Conservation (phyloP, 2,113 vertebrate genomes). For the Empidonax traillii region DNA sequence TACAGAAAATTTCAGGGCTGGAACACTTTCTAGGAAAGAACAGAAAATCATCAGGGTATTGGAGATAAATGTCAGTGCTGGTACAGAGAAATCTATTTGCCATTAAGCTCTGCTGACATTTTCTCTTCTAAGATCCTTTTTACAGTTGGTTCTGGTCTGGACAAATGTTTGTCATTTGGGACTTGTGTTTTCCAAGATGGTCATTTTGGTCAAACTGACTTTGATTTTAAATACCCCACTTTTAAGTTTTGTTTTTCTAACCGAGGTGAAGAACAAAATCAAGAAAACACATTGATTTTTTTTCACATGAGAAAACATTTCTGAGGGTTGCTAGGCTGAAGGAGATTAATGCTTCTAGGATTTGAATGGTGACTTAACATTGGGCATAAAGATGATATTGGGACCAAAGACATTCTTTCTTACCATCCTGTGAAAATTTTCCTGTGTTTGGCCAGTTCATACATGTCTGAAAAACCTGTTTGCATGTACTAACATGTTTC, state of each 20-base stretch:
- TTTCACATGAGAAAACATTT: not conserved
- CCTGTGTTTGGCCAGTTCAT: not conserved
- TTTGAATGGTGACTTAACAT: not conserved
- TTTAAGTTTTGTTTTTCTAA: not conserved
- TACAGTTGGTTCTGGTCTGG: not conserved
- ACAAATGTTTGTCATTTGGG: not conserved
- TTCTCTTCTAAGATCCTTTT: conserved; percentile 15
- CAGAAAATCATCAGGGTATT: not conserved
- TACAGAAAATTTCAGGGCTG: not conserved
- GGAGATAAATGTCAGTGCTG: conserved; percentile 18
- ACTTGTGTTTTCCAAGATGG: not conserved
- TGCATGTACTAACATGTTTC: not conserved
- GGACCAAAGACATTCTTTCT: not conserved
- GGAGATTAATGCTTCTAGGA: not conserved
- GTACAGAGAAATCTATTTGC: not conserved
- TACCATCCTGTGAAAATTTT: not conserved
- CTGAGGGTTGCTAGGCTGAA: not conserved
- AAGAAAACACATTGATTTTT: conserved; percentile 6
- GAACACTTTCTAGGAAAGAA: not conserved
- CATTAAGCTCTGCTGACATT: conserved; percentile 19
- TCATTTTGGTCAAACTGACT: not conserved
- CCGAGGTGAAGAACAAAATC: not conserved
- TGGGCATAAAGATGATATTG: not conserved
- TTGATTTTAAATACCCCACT: not conserved
- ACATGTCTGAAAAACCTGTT: not conserved